Evolutionary conservation across 35 echinoderm and acorn worm genomes (phyloP).

Genomic region (Apostichopus japonicus): DNA sequence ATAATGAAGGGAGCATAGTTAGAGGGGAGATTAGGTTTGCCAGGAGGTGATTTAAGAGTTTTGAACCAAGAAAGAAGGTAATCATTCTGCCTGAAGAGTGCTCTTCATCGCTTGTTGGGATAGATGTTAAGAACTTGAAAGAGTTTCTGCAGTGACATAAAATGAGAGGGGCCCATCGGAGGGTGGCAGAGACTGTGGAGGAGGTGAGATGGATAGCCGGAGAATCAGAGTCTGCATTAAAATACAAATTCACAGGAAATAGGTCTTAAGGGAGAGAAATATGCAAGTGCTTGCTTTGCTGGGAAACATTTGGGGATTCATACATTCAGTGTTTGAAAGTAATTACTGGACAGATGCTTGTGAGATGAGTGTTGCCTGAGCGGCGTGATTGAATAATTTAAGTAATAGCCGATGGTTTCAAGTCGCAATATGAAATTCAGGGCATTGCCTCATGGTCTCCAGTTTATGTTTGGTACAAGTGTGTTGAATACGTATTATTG

Average conservation of each 20-base stretch:
- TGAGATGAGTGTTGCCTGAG: conserved; percentile 39
- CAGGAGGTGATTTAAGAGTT: conserved; percentile 59
- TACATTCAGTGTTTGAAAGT: conserved; percentile 53
- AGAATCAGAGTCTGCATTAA: conserved; percentile 48
- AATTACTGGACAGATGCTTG: conserved; percentile 39
- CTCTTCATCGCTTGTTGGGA: conserved; percentile 52
- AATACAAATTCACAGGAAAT: conserved; percentile 59
- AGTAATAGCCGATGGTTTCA: conserved; percentile 37
- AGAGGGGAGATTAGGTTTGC: conserved; percentile 53
- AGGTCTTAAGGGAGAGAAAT: conserved; percentile 39
- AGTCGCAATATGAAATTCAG: conserved; percentile 25
- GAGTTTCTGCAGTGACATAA: conserved; percentile 52
- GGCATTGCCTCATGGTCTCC: conserved; percentile 32
- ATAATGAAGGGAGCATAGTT: conserved; percentile 24
- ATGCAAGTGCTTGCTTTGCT: conserved; percentile 35
- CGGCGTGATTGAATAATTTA: conserved; percentile 33
- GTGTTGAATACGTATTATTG: conserved; percentile 35
- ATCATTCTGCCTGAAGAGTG: conserved; percentile 43
- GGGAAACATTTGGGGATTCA: conserved; percentile 51
- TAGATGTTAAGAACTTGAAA: conserved; percentile 49
- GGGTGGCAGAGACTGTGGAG: not conserved
- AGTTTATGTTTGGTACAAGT: conserved; percentile 21
- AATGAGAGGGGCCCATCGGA: conserved; percentile 25
- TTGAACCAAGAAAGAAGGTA: conserved; percentile 35
- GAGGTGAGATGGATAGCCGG: conserved; percentile 35